Percentiles rank a stretch among this genome's conserved stretches.
These are phyloP conservation scores for Elephas maximus DNA, from an alignment of 2,113 vertebrate species.

Conservation along the genomic window DNA sequence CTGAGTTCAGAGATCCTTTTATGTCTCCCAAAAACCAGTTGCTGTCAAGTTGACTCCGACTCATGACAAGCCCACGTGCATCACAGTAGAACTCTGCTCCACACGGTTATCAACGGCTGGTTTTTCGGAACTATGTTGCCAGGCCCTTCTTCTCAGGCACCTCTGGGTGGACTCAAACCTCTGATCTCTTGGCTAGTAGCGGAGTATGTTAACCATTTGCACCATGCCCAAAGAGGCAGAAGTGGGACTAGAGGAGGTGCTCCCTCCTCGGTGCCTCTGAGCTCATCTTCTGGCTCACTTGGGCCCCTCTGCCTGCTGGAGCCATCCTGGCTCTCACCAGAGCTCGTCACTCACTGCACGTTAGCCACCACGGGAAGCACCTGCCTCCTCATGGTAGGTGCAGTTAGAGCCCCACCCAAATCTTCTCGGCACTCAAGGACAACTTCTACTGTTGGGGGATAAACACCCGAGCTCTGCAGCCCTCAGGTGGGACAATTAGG, in stretches of 20 bases:
- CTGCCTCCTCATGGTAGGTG: fast-evolving
- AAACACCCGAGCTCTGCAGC: background rate
- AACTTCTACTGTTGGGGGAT: background rate
- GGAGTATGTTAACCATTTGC: background rate
- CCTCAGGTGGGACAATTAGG: too few relatives aligned
- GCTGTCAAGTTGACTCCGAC: background rate
- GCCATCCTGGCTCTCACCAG: background rate
- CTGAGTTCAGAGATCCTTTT: background rate
- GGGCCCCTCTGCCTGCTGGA: background rate
- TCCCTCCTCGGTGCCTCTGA: background rate
- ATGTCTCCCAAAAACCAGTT: background rate
- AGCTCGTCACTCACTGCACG: fast-evolving
- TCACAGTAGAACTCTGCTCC: background rate
- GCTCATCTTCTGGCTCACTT: fast-evolving
- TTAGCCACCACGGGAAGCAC: background rate
- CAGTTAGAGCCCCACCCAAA: background rate
- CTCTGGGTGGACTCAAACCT: background rate
- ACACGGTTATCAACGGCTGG: background rate
- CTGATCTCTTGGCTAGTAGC: background rate
- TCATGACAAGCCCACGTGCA: background rate
- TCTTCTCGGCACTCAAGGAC: background rate
- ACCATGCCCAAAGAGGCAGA: background rate
- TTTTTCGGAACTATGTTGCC: background rate
- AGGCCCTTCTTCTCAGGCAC: background rate
- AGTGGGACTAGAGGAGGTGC: too few relatives aligned